Evolutionary conservation across 1,140 invertebrate genomes (phyloP).

Genomic region (Latrodectus geometricus): DNA sequence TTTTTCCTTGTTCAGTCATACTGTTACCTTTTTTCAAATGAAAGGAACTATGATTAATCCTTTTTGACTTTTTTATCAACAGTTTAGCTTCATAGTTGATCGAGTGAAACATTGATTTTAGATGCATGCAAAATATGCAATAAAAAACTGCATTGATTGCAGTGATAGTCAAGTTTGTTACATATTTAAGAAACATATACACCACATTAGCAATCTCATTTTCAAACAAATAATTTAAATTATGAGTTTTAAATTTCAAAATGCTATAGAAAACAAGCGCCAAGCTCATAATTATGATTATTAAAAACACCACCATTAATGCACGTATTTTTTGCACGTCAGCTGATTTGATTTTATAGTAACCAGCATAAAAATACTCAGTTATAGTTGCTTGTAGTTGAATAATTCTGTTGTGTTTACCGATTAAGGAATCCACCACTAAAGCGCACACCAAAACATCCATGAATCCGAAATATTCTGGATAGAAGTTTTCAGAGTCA

Average conservation of each 20-base stretch:
- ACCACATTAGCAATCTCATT: neutral
- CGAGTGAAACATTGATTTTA: constrained; percentile 30
- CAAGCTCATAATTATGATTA: neutral
- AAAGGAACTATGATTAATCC: neutral
- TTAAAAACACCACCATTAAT: neutral
- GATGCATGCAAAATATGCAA: constrained; percentile 31
- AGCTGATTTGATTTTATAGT: neutral
- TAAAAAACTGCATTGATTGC: constrained; percentile 42
- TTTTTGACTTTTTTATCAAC: neutral
- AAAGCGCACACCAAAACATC: neutral
- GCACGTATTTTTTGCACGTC: neutral
- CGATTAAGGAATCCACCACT: neutral
- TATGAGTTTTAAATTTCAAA: neutral
- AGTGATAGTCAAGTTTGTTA: constrained; percentile 13
- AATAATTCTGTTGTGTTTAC: neutral
- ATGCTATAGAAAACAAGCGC: neutral
- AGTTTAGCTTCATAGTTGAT: constrained; percentile 15
- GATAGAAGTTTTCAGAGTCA: neutral
- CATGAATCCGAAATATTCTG: neutral
- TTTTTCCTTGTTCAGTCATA: too few species aligned
- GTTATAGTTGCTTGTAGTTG: neutral
- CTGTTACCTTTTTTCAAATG: neutral
- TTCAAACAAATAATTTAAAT: neutral
- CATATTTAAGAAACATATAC: neutral
- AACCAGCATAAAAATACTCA: neutral